A percentile compares a stretch with the other conserved stretches of the same genome.
These are phyloP conservation scores for Sebastes itinus DNA, from an alignment of 2,797 vertebrate species.

Conservation along the genomic window DNA sequence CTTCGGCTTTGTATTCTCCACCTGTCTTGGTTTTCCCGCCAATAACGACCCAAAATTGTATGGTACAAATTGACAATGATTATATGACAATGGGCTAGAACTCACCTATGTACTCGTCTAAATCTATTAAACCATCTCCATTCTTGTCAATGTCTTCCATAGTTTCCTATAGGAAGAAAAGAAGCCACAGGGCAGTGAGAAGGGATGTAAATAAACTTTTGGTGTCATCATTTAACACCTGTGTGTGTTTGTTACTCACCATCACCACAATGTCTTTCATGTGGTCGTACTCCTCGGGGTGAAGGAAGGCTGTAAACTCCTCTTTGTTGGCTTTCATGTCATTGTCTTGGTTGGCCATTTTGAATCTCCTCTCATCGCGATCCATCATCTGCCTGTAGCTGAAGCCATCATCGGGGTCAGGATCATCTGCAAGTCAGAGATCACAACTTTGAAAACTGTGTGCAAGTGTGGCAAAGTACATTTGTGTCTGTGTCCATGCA, in stretches of 20 bases:
- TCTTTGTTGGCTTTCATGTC: constrained; percentile 93
- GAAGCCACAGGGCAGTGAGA: not conserved
- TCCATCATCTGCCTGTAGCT: constrained; percentile 99
- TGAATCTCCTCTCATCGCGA: constrained; percentile 95
- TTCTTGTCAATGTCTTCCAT: constrained; percentile 99
- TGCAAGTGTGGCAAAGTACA: not conserved
- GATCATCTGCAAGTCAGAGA: constrained; percentile 84
- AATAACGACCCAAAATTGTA: not conserved
- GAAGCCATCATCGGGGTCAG: constrained; percentile 94
- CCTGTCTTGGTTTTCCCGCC: not conserved
- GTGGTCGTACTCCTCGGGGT: constrained; percentile 96
- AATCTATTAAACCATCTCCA: constrained; percentile 93
- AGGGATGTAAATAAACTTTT: not conserved
- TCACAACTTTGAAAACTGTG: not conserved
- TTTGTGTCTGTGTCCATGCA: not conserved
- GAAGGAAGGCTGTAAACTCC: constrained; percentile 97
- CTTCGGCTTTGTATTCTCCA: not conserved
- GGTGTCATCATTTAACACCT: not conserved
- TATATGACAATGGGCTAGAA: not conserved
- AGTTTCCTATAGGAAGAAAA: constrained; percentile 86
- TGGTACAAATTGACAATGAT: not conserved
- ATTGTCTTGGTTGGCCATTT: constrained; percentile 91
- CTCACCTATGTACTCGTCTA: constrained; percentile 98
- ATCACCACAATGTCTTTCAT: constrained; percentile 99
- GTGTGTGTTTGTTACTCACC: constrained; percentile 74